Percentiles rank a stretch among this genome's conserved stretches.
These are phyloP conservation scores for Channa striata DNA, from an alignment of 2,797 vertebrate species.

Conservation along the genomic window DNA sequence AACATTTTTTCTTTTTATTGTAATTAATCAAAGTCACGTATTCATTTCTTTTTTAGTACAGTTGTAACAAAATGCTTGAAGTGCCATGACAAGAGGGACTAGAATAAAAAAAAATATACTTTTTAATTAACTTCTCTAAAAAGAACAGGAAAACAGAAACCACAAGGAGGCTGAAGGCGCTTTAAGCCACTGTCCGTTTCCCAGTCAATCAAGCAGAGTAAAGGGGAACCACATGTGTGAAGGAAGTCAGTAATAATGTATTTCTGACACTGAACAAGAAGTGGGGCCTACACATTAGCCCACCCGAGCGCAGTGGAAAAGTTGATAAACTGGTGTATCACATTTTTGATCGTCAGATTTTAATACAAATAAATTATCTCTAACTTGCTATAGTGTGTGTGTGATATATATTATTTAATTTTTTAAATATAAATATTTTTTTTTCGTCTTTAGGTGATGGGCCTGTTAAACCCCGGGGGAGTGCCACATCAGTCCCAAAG, in stretches of 20 bases:
- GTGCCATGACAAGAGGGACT: background rate
- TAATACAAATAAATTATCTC: background rate
- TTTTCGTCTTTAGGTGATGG: slow-evolving; percentile 91
- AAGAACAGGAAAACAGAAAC: slow-evolving; percentile 38
- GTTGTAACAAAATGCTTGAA: slow-evolving; percentile 8
- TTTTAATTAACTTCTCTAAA: slow-evolving; percentile 15
- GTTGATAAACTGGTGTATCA: slow-evolving; percentile 2
- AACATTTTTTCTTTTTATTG: too few species aligned
- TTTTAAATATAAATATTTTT: background rate
- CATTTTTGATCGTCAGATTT: background rate
- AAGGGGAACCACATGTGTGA: slow-evolving; percentile 82
- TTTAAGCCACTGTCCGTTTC: slow-evolving; percentile 52
- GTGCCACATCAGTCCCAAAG: slow-evolving; percentile 97
- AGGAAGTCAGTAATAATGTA: slow-evolving; percentile 72
- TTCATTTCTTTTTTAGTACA: background rate
- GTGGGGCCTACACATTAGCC: slow-evolving; percentile 13
- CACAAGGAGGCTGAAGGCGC: slow-evolving; percentile 10
- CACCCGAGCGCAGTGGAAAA: slow-evolving; percentile 45
- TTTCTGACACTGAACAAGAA: slow-evolving; percentile 70
- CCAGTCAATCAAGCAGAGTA: slow-evolving; percentile 70
- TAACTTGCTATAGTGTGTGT: background rate
- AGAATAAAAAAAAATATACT: background rate
- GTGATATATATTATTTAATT: slow-evolving; percentile 1
- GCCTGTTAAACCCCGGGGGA: slow-evolving; percentile 94
- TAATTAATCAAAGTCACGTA: background rate